phyloP scores from a whole-genome alignment of 2,113 vertebrate genomes.

The Origma solitaria region DNA sequence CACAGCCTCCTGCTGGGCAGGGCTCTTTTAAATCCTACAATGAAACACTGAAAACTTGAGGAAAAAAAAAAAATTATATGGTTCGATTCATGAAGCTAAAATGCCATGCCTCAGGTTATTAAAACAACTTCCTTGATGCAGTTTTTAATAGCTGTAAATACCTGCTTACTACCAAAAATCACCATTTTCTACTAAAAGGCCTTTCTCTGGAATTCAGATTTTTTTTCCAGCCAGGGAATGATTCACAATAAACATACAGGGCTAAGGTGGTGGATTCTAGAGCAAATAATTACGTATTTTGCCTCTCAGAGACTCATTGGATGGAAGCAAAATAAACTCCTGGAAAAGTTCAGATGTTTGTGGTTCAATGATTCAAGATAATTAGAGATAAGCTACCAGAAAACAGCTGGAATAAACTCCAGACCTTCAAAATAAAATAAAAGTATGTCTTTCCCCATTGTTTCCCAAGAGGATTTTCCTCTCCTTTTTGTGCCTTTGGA shows the following conservation, averaged over 20 bases:
- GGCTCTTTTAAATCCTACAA: not conserved
- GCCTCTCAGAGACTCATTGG: not conserved
- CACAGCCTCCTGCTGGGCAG: not conserved
- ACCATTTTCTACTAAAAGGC: slow-evolving; percentile 43
- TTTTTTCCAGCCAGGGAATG: slow-evolving; percentile 38
- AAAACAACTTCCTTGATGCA: slow-evolving; percentile 23
- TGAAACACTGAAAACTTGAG: not conserved
- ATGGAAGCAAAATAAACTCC: slow-evolving; percentile 35
- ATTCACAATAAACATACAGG: slow-evolving; percentile 25
- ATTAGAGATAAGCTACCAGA: slow-evolving; percentile 9
- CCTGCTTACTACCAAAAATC: slow-evolving; percentile 46
- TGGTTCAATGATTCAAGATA: slow-evolving; percentile 54
- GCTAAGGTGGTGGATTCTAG: not conserved
- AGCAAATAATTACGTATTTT: not conserved
- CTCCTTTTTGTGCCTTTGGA: not conserved
- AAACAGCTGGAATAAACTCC: not conserved
- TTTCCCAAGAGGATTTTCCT: not conserved
- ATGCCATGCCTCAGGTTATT: slow-evolving; percentile 24
- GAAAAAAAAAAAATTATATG: not conserved
- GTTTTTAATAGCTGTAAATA: slow-evolving; percentile 54
- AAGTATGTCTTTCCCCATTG: not conserved
- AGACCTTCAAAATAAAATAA: not conserved
- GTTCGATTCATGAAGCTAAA: not conserved
- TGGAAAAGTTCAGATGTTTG: slow-evolving; percentile 18
- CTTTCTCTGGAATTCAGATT: slow-evolving; percentile 32